Evolutionary conservation across 2,888 invertebrate species (phyloP).

Genomic region (Eubasilissa splendida): DNA sequence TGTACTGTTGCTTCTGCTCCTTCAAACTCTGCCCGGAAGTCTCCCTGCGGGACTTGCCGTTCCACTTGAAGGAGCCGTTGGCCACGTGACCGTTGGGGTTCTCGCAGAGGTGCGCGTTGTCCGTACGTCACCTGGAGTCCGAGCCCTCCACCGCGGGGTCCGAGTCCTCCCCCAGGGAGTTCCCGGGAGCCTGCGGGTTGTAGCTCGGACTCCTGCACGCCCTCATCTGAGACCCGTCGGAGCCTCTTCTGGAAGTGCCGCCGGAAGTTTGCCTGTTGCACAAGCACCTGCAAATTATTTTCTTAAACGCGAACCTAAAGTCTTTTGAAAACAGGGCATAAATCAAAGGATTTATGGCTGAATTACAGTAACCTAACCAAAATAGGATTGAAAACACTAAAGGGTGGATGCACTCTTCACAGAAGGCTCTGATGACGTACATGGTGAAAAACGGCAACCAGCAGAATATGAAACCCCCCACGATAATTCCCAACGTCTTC

Average conservation of each 20-base stretch:
- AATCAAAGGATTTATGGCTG: slow-evolving; percentile 95
- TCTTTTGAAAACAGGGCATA: slow-evolving; percentile 96
- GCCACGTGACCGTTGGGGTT: slow-evolving; percentile 52
- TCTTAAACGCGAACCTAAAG: slow-evolving; percentile 94
- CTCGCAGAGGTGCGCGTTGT: slow-evolving; percentile 52
- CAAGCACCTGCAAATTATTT: slow-evolving; percentile 90
- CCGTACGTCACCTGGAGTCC: slow-evolving; percentile 73
- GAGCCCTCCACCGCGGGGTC: slow-evolving; percentile 70
- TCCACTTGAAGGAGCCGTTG: slow-evolving; percentile 56
- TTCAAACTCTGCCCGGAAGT: slow-evolving; percentile 48
- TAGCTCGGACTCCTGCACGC: slow-evolving; percentile 73
- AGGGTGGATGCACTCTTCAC: slow-evolving; percentile 87
- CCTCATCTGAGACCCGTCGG: slow-evolving; percentile 73
- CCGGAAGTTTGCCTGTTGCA: slow-evolving; percentile 69
- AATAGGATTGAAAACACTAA: slow-evolving; percentile 92
- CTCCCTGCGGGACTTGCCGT: slow-evolving; percentile 34
- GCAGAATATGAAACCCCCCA: slow-evolving; percentile 96
- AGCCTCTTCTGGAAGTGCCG: slow-evolving; percentile 70
- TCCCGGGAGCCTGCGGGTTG: slow-evolving; percentile 70
- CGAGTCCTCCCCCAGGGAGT: slow-evolving; percentile 73
- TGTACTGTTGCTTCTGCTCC: slow-evolving; percentile 56
- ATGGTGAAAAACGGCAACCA: slow-evolving; percentile 98
- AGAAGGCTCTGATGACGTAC: slow-evolving; percentile 92
- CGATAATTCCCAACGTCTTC: slow-evolving; percentile 96
- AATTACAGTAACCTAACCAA: slow-evolving; percentile 98